Conservation (phyloP, 1,140 invertebrate species). For the Dufourea novaeangliae region DNA sequence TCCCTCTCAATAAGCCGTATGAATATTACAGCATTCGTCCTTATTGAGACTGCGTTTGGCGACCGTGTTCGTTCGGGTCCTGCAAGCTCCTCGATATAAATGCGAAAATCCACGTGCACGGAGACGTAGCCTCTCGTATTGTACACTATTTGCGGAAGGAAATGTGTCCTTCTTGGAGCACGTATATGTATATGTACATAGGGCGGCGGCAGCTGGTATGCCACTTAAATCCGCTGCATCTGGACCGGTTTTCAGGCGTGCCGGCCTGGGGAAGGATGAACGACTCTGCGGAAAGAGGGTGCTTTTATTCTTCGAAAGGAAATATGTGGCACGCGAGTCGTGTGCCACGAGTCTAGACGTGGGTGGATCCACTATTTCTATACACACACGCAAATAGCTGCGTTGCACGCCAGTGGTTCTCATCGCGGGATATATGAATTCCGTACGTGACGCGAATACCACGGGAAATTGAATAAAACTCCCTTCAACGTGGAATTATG, state of each 20-base stretch:
- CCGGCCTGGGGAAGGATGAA: conserved; percentile 35
- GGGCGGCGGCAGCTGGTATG: conserved; percentile 55
- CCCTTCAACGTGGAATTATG: background rate
- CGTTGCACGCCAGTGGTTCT: conserved; percentile 21
- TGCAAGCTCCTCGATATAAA: background rate
- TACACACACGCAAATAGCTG: conserved; percentile 26
- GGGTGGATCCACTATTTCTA: conserved; percentile 26
- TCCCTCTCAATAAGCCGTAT: background rate
- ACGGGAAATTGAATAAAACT: background rate
- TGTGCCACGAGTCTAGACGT: conserved; percentile 36
- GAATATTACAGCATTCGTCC: background rate
- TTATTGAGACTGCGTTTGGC: background rate
- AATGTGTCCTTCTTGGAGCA: conserved; percentile 14
- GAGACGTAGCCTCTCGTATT: background rate
- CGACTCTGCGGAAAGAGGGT: conserved; percentile 29
- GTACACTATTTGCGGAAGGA: conserved; percentile 30
- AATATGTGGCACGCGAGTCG: conserved; percentile 42
- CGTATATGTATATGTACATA: no score
- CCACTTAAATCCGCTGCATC: conserved; percentile 56
- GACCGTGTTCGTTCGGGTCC: background rate
- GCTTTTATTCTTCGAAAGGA: conserved; percentile 44
- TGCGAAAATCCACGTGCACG: background rate
- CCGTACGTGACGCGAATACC: background rate
- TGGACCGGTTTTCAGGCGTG: conserved; percentile 55
- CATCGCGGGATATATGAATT: background rate